Conservation (phyloP, 2,888 invertebrate species). For the Sicus ferrugineus region DNA sequence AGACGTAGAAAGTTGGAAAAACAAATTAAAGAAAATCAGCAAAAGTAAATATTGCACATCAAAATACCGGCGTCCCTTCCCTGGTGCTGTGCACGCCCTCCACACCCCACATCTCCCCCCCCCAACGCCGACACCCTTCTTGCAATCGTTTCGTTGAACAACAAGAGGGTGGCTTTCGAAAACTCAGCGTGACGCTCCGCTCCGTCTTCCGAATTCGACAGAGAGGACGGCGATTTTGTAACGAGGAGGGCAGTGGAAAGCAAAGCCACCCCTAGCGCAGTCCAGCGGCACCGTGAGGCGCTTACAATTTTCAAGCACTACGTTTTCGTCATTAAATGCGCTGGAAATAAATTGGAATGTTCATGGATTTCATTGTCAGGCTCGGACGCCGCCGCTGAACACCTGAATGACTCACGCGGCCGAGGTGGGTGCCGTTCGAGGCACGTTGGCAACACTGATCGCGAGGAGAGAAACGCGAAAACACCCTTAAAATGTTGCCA, state of each 20-base stretch:
- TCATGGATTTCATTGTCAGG: neutral
- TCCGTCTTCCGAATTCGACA: no score
- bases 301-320: neutral
- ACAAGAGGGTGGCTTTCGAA: neutral
- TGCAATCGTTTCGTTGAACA: neutral
- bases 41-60: constrained; percentile 22
- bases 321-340: neutral
- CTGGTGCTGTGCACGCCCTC: neutral
- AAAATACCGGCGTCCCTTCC: constrained; percentile 18
- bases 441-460: constrained; percentile 12
- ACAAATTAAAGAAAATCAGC: constrained; percentile 19
- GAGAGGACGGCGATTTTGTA: neutral
- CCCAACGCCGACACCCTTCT: neutral
- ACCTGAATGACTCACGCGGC: constrained; percentile 26
- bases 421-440: neutral
- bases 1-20: neutral
- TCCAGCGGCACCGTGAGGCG: no score
- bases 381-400: neutral
- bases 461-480: constrained; percentile 4
- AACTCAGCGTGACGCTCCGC: no score
- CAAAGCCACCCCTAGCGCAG: neutral
- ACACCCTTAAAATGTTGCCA: constrained; percentile 17
- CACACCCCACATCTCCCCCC: neutral
- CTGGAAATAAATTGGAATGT: no score
- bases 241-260: neutral